phyloP scores from a whole-genome alignment of 2,113 vertebrate species.

The Bombycilla garrulus region DNA sequence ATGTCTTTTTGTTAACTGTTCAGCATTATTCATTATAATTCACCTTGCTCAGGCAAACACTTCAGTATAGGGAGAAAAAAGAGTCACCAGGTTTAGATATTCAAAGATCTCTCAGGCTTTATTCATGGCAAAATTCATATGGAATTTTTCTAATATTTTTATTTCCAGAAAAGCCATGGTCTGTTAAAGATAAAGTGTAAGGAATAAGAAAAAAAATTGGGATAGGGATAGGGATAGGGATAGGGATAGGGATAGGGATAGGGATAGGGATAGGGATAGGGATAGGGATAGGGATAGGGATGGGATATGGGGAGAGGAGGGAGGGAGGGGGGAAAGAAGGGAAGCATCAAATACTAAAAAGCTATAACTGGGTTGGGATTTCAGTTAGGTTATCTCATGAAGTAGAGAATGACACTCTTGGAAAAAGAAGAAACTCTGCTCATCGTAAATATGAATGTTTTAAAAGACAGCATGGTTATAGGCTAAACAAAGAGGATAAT shows the following conservation, averaged over 20 bases:
- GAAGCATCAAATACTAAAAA: not conserved
- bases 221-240: not conserved
- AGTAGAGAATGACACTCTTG: not conserved
- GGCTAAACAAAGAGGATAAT: not conserved
- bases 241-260: too few species aligned
- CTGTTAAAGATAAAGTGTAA: not conserved
- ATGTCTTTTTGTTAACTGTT: not conserved
- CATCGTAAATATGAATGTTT: not conserved
- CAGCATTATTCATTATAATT: conserved; percentile 13
- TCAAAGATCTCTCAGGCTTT: not conserved
- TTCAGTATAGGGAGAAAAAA: not conserved
- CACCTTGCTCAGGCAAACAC: not conserved
- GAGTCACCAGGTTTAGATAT: not conserved
- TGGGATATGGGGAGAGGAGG: too few species aligned
- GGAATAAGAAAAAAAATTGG: not conserved
- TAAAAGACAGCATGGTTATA: not conserved
- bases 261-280: not conserved
- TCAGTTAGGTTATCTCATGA: not conserved
- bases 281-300: not conserved
- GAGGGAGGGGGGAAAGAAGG: too few species aligned
- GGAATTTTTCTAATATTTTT: not conserved
- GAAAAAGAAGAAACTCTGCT: not conserved
- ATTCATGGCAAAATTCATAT: not conserved
- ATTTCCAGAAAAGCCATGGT: not conserved
- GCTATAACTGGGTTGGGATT: rapidly evolving